Evolutionary conservation across 2,888 invertebrate genomes (phyloP), one percentile per base, ranked within the genome.

Genomic region (Brassicogethes aeneus): DNA sequence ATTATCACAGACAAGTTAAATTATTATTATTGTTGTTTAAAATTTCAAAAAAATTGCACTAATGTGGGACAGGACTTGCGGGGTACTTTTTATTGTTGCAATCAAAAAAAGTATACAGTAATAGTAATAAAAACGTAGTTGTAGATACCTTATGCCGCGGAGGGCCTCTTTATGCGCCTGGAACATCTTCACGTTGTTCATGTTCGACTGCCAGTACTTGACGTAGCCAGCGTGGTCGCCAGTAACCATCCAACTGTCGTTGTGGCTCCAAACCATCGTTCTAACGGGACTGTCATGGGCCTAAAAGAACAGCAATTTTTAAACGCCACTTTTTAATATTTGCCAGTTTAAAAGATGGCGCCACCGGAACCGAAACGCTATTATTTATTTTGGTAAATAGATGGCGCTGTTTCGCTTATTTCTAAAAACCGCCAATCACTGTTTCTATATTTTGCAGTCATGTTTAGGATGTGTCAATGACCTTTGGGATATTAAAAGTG

Each of bases 131-230:
- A n/a, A n/a, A n/a, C n/a, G n/a, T n/a, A 66, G 63, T 63, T 66
- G 68, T 66, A 67, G 68, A 76, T 84, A 92, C 91, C 90, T 90
- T 77, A 99, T 87, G 73, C 96, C 96, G 70, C 99, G 82, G 58
- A 99, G 87, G 52, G 99, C 92, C 77, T 99, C 99, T 80, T 99
- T 97, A 72, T 99, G 99, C 42, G 97, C 99, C 73, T 97, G 97
- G 76, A 94, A 99, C 95, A 99, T 97, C 79, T 99, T 97, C 43
- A 99, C 99, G 74, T 99, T 99, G 76, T 99, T 99, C 99, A 99
- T 99, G 72, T 99, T 99, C 57, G 95, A 93, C 76, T 99, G 99
- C 99, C 99, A 99, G 73, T 99, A 99, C 66, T 99, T 99, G 51
- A 99, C 93, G 68, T 91, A 99, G 45, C 99, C 99, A 38, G 88